phyloP scores from a whole-genome alignment of 2,888 invertebrate genomes.

The Sialis fuliginosa region DNA sequence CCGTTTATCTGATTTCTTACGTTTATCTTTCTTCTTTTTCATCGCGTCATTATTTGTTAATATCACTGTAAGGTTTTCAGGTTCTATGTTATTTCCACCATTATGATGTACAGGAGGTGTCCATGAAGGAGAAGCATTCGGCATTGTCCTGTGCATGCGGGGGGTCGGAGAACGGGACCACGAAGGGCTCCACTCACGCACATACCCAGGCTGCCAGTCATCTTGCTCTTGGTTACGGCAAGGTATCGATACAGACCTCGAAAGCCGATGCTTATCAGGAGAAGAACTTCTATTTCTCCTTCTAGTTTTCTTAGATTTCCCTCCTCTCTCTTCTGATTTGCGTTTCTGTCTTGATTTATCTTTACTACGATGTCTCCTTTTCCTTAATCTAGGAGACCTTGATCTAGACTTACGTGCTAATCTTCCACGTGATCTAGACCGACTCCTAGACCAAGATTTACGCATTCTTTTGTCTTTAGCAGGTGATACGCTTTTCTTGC shows the following conservation, averaged over 20 bases:
- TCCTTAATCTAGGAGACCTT: conserved; percentile 13
- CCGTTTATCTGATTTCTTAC: conserved; percentile 20
- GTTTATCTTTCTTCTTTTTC: conserved; percentile 28
- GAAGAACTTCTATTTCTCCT: conserved; percentile 19
- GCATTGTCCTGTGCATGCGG: conserved; percentile 19
- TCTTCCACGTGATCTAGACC: conserved; percentile 14
- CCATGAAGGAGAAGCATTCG: conserved; percentile 30
- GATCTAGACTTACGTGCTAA: conserved; percentile 11
- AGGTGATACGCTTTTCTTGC: conserved; percentile 12
- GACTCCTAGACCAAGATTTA: conserved; percentile 12
- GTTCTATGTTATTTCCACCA: conserved; percentile 23
- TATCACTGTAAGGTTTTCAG: conserved; percentile 38
- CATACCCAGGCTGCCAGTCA: conserved; percentile 18
- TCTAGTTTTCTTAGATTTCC: conserved; percentile 17
- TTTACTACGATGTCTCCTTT: conserved; percentile 16
- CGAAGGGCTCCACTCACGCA: conserved; percentile 29
- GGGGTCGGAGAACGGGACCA: conserved; percentile 40
- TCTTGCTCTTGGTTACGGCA: conserved; percentile 14
- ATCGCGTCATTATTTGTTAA: conserved; percentile 36
- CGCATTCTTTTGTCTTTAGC: conserved; percentile 17
- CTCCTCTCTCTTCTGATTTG: conserved; percentile 21
- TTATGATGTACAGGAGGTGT: conserved; percentile 38
- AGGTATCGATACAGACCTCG: conserved; percentile 14
- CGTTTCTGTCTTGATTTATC: conserved; percentile 17
- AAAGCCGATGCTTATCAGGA: conserved; percentile 20